phyloP scores from a whole-genome alignment of 2,888 invertebrate species.

The Nomada lathburiana region DNA sequence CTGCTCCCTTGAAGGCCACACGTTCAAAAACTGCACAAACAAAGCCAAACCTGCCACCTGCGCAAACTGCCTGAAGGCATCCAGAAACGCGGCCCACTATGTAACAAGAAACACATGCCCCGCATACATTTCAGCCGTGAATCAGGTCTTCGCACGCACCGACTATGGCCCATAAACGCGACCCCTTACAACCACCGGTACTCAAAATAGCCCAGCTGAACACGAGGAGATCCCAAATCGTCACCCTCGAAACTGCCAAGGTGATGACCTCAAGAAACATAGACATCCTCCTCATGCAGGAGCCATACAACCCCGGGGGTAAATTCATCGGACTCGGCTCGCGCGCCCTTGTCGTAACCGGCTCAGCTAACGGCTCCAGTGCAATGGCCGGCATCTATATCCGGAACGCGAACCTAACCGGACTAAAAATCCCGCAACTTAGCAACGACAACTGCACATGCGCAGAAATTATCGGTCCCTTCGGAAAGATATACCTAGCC shows the following conservation, averaged over 20 bases:
- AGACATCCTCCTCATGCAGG: neutral
- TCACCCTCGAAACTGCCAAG: neutral
- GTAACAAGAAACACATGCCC: neutral
- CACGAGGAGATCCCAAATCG: neutral
- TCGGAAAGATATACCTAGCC: neutral
- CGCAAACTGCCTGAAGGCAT: neutral
- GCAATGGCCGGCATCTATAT: neutral
- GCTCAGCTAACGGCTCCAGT: neutral
- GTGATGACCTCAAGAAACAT: neutral
- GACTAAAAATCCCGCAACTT: neutral
- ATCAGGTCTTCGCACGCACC: neutral
- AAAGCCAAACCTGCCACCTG: neutral
- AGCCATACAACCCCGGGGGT: neutral
- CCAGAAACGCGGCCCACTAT: neutral
- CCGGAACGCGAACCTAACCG: neutral
- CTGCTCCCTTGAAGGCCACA: neutral
- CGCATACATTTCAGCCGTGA: neutral
- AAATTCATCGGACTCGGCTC: neutral
- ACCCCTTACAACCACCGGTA: neutral
- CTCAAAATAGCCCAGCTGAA: neutral
- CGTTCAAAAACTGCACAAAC: neutral
- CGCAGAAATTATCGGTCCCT: neutral
- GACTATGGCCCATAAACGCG: neutral
- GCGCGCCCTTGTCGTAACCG: neutral
- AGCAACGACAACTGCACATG: constrained; percentile 2